Base-by-base conservation (phyloP, 2,797 vertebrate genomes). In the Uromys caudimaculatus region DNA sequence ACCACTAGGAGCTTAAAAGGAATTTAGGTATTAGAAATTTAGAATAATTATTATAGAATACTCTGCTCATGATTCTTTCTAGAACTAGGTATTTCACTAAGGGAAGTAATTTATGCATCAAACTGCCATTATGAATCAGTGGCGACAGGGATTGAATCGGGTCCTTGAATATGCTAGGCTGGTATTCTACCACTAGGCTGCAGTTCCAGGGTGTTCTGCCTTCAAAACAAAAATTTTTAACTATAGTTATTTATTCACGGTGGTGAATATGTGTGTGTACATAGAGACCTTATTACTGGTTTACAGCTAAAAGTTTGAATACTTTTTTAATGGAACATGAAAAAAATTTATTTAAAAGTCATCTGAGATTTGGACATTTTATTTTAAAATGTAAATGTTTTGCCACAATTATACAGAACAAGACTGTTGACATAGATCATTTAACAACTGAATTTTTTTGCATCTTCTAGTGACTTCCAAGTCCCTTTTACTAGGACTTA, bases 1-100 rank as follows among this genome's bases (percentile, higher is more conserved):
- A 58, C 99, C 98, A 85, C 94, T 98, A 81, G 97, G 95, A 92
- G 97, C 98, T 98, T 97, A 62, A 97, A 98, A 98, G 71, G 44
- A 98, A 98, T 97, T 84, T 95, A 95, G 32, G 93, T 23, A 84
- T 90, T 71, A 86, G 58, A 97, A 91, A 97, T 89, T 97, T 92
- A 97, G 94, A 97, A 95, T 5, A 95, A 91, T 77, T 95, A 97
- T 67, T 89, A 29, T 76, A 96, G 47, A 90, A 5, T 56, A 91
- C 89, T 88, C 29, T 71, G 56, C 10, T 77, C 21, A 92, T 17
- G 14, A 87, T 67, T 91, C 17, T 54, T 41, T 58, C 38, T 82
- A 95, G 16, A 83, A 91, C 64, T 77, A 38, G 56, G 91, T 82
- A 88, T 96, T 60, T 47, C 9, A 95, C 1, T 90, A 19, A 52